A percentile compares a stretch with the other conserved stretches of the same genome.
Evolutionary conservation across 2,113 vertebrate genomes (phyloP).

Genomic region (Mungos mungo): DNA sequence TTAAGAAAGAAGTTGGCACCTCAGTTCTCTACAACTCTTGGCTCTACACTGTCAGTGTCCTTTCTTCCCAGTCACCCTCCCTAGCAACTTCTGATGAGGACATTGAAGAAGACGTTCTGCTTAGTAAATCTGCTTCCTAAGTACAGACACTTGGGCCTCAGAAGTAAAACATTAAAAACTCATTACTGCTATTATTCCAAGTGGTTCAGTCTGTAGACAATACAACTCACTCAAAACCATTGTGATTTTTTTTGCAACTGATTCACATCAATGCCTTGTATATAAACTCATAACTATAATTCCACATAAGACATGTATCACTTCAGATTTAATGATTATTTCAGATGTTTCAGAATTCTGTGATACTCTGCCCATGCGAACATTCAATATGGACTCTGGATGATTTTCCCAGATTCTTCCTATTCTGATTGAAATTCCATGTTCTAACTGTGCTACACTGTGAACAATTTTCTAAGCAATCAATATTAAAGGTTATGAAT

Average conservation of each 20-base stretch:
- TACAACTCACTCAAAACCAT: not conserved
- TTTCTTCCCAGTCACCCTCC: not conserved
- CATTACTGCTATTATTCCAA: not conserved
- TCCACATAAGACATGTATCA: not conserved
- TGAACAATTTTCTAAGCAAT: not conserved
- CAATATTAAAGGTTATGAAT: not conserved
- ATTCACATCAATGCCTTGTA: not conserved
- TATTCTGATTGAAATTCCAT: not conserved
- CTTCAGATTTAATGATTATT: not conserved
- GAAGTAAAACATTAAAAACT: not conserved
- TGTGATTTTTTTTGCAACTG: not conserved
- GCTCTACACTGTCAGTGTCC: not conserved
- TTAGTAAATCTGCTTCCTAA: not conserved
- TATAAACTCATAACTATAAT: not conserved
- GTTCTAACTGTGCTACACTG: too few relatives aligned
- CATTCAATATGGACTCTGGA: not conserved
- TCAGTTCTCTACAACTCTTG: not conserved
- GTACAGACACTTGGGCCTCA: not conserved
- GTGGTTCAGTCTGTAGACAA: not conserved
- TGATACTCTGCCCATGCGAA: not conserved
- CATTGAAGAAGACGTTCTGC: not conserved
- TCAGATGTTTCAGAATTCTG: not conserved
- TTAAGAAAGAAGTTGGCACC: not conserved
- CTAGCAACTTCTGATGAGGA: not conserved
- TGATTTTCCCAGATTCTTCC: not conserved